Evolutionary conservation across 2,888 invertebrate species (phyloP).

Genomic region (Platypus cylindrus): DNA sequence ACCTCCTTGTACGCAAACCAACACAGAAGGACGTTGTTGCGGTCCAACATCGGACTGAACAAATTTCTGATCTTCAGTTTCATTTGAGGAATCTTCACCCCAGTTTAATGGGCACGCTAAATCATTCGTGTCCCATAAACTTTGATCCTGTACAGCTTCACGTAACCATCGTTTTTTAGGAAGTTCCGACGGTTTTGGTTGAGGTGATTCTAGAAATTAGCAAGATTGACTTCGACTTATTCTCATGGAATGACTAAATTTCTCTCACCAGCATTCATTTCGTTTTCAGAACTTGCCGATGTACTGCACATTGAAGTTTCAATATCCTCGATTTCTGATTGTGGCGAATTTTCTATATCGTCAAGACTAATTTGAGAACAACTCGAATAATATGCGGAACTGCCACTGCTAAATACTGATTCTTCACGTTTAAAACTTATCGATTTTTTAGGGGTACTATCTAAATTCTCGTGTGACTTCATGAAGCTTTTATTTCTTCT

Average conservation of each 20-base stretch:
- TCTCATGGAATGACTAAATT: neutral
- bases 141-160: constrained; percentile 36
- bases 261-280: constrained; percentile 11
- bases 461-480: constrained; percentile 19
- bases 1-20: constrained; percentile 37
- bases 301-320: constrained; percentile 20
- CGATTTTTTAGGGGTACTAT: constrained; percentile 25
- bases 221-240: neutral
- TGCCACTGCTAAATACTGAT: constrained; percentile 19
- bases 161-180: constrained; percentile 50
- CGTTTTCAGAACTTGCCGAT: constrained; percentile 20
- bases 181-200: constrained; percentile 20
- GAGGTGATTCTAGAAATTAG: constrained; percentile 15
- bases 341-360: constrained; percentile 20
- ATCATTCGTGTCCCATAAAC: constrained; percentile 33
- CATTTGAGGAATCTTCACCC: constrained; percentile 25
- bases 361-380: constrained; percentile 21
- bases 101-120: constrained; percentile 41
- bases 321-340: constrained; percentile 23
- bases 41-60: constrained; percentile 7
- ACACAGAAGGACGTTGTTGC: constrained; percentile 41
- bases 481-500: constrained; percentile 17
- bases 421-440: constrained; percentile 21
- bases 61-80: constrained; percentile 7
- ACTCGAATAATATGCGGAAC: constrained; percentile 21